phyloP scores from a whole-genome alignment of 2,113 vertebrate species.

The Antechinus stuartii region DNA sequence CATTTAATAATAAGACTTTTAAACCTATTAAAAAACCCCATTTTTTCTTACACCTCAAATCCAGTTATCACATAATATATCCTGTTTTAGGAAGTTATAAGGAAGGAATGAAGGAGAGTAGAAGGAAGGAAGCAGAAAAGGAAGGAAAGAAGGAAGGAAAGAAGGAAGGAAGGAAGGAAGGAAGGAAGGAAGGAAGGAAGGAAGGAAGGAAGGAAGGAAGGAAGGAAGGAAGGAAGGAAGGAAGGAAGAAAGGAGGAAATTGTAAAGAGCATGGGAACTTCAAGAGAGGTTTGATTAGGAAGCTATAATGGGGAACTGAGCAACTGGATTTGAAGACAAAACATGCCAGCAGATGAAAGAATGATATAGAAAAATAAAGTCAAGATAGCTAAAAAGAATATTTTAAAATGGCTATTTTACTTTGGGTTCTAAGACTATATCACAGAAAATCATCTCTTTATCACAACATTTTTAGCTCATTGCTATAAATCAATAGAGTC shows the following conservation, averaged over 20 bases:
- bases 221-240: not conserved
- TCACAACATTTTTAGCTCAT: not conserved
- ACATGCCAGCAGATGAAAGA: not conserved
- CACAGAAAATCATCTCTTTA: not conserved
- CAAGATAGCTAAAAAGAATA: not conserved
- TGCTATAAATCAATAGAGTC: not conserved
- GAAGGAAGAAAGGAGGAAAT: not conserved
- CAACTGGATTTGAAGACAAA: not conserved
- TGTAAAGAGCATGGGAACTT: not conserved
- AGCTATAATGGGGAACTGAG: not conserved
- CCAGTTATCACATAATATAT: not conserved
- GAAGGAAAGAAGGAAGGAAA: not conserved
- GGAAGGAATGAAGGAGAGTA: too few species aligned
- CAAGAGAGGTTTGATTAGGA: not conserved
- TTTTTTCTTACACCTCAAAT: not conserved
- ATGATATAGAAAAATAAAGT: not conserved
- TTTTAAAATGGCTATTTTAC: not conserved
- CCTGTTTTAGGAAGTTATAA: not conserved
- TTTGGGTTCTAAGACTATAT: not conserved
- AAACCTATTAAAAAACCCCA: not conserved
- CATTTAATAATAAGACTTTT: conserved; percentile 31
- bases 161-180: not conserved
- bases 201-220: too few species aligned
- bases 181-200: too few species aligned
- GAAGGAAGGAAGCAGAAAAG: too few species aligned